These are phyloP conservation scores for Phortica magna DNA, from an alignment of 2,888 invertebrate species.

Conservation along the genomic window DNA sequence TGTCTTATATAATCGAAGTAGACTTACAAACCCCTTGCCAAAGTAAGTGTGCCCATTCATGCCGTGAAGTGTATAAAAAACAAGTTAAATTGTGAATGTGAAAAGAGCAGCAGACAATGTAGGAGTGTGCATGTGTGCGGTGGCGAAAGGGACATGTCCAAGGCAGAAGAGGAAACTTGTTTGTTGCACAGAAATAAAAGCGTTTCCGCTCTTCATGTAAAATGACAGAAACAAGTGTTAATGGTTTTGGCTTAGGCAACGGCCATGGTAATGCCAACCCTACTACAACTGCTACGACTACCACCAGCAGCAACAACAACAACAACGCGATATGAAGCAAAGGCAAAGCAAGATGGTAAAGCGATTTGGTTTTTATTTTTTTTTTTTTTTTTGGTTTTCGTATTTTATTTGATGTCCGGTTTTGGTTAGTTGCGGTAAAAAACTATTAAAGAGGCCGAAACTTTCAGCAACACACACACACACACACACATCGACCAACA, in stretches of 20 bases:
- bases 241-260: conserved; percentile 66
- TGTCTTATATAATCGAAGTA: too few species aligned
- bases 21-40: too few species aligned
- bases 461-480: background rate
- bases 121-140: too few species aligned
- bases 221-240: conserved; percentile 65
- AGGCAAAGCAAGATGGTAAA: background rate
- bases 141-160: background rate
- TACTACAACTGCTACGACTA: background rate
- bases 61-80: too few species aligned
- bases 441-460: background rate
- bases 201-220: conserved; percentile 42
- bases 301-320: conserved; percentile 3
- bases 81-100: too few species aligned
- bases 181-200: conserved; percentile 71
- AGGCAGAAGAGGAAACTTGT: conserved; percentile 50
- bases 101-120: too few species aligned
- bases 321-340: conserved; percentile 12
- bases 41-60: too few species aligned
- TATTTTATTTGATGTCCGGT: background rate
- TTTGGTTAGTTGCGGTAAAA: background rate
- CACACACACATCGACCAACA: too few species aligned
- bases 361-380: background rate
- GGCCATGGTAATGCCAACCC: conserved; percentile 10
- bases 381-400: background rate